Evolutionary conservation across 2,113 vertebrate genomes (phyloP).

Genomic region (Salvelinus alpinus): DNA sequence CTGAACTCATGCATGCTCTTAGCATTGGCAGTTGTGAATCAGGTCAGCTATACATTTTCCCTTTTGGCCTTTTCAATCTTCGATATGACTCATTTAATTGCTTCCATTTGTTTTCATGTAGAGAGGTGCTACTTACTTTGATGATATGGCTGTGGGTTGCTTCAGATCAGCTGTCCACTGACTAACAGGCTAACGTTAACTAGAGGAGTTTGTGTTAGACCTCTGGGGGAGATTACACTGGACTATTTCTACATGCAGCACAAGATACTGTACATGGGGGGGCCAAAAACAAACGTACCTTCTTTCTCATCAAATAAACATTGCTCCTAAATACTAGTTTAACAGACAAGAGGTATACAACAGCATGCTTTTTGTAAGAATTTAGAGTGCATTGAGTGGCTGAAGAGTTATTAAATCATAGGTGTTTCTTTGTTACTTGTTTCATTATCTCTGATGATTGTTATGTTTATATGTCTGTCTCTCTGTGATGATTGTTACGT

Average conservation of each 20-base stretch:
- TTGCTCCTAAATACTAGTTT: background rate
- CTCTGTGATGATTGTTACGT: too few species aligned
- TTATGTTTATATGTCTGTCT: too few species aligned
- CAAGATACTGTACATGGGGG: background rate
- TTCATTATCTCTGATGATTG: too few species aligned
- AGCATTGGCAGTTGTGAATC: constrained; percentile 7
- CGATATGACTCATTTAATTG: background rate
- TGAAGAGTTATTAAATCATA: too few species aligned
- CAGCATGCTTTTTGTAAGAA: too few species aligned
- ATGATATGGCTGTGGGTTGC: background rate
- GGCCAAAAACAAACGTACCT: background rate
- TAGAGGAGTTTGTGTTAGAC: background rate
- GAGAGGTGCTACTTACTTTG: constrained; percentile 50
- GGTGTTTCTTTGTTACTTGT: too few species aligned
- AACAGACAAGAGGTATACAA: too few species aligned
- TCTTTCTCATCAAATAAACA: background rate
- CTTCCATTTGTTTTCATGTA: constrained; percentile 3
- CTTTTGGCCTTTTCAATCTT: constrained; percentile 23
- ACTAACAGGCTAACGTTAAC: background rate
- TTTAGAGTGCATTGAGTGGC: too few species aligned
- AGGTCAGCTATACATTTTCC: background rate
- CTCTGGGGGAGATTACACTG: background rate
- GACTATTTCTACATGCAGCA: background rate
- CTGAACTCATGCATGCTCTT: constrained; percentile 28
- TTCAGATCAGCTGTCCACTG: background rate